Percentiles rank a stretch among this genome's conserved stretches.
phyloP scores from a whole-genome alignment of 2,888 invertebrate species.

The Andrena bucephala region DNA sequence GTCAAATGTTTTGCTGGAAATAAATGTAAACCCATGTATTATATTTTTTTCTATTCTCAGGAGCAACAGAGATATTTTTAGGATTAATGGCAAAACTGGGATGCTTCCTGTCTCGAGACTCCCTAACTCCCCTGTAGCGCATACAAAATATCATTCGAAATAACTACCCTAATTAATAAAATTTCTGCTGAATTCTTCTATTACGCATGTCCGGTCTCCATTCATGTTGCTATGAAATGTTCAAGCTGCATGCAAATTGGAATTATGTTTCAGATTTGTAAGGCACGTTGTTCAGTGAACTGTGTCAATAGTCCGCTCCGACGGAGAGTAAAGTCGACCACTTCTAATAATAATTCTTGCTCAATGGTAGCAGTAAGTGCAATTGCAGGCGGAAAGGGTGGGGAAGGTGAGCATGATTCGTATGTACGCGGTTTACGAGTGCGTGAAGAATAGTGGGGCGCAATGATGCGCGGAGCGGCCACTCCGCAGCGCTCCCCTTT shows the following conservation, averaged over 20 bases:
- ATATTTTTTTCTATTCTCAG: no score
- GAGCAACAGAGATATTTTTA: no score
- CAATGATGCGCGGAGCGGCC: slow-evolving; percentile 85
- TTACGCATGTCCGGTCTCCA: no score
- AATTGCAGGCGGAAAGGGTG: slow-evolving; percentile 23
- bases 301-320: neutral
- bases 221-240: no score
- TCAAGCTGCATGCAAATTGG: neutral
- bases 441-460: slow-evolving; percentile 83
- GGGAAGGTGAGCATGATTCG: slow-evolving; percentile 55
- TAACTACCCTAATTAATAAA: no score
- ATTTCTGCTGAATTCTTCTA: no score
- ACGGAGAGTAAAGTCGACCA: neutral
- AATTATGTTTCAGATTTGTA: neutral
- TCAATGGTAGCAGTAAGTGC: neutral
- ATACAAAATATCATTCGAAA: no score
- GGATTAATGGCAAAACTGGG: no score
- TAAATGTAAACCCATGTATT: no score
- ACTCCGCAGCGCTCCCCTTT: slow-evolving; percentile 85
- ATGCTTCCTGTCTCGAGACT: no score
- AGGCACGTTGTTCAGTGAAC: neutral
- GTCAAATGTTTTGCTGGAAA: no score
- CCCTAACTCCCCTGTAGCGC: no score
- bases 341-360: neutral
- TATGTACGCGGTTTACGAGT: slow-evolving; percentile 76